A percentile compares a stretch with the other conserved stretches of the same genome.
phyloP scores from a whole-genome alignment of 2,797 vertebrate genomes.

The Halcyon leucocephala region DNA sequence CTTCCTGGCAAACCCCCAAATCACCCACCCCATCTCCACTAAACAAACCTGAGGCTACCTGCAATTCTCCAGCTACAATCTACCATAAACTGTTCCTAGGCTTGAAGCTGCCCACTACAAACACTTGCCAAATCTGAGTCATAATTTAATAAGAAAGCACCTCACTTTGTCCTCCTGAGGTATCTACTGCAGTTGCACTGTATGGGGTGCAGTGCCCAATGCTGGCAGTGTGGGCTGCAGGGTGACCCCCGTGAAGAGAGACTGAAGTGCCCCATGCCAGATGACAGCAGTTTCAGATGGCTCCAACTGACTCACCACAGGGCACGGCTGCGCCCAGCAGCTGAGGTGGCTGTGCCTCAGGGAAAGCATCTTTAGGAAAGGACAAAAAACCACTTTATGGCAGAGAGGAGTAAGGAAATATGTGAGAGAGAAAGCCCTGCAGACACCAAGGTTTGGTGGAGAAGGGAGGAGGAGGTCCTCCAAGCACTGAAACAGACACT shows the following conservation, averaged over 20 bases:
- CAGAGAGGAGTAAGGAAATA: not conserved
- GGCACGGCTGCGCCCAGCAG: no score
- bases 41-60: no score
- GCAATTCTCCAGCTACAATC: not conserved
- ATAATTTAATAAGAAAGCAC: not conserved
- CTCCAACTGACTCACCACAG: not conserved
- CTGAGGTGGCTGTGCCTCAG: fast-evolving
- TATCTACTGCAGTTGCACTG: not conserved
- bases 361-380: not conserved
- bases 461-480: not conserved
- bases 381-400: no score
- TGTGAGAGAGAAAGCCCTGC: not conserved
- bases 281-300: no score
- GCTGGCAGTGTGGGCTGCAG: not conserved
- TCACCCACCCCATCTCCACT: no score
- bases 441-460: no score
- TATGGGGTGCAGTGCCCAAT: not conserved
- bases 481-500: not conserved
- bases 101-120: not conserved
- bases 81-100: not conserved
- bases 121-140: not conserved
- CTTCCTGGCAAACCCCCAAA: no score
- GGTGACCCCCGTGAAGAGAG: not conserved
- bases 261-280: no score
- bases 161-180: not conserved